Base-by-base conservation (phyloP, 2,888 invertebrate genomes). In the Pherbina coryleti region DNA sequence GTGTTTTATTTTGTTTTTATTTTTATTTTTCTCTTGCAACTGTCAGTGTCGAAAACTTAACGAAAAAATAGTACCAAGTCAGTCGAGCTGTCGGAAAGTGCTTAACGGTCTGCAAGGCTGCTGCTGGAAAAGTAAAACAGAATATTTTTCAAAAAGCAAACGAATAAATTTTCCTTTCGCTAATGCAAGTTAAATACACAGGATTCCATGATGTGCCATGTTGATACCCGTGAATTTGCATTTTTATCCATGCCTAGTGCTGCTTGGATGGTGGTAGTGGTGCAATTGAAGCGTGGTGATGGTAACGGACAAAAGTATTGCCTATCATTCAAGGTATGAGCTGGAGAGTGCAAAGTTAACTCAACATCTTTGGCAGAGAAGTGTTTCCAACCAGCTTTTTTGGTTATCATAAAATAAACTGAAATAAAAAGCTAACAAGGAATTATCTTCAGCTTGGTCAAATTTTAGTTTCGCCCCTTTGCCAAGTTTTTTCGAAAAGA, bases 151-250 rank as follows among this genome's bases (percentile, higher is more conserved):
- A 25, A 34, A 55, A 55, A 31, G 34, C 53, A 71, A n/a, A 51
- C 51, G 25, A 25, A 53, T 55, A 71, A 71, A 71, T 67, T 55
- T 71, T 34, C 67, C 71, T 17, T 55, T 31, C 55, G 22, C 71
- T 55, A 71, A 34, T 71, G 55, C 71, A 51, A 71, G 71, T 71
- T 71, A 71, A 71, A 34, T 71, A 71, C 55, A 71, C 28, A 34
- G 71, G 55, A 53, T 71, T 71, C 19, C n/a, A 22, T 49, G 44
- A 49, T 14, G 49, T 31, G 67, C 44, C 44, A 44, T 19, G 22
- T 60, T 60, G 22, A 60, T 60, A 28, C 57, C 31, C 53, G 55
- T 28, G 53, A 14, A 34, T 71, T 70, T 70, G 31, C 71, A 71
- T 71, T 53, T 53, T 55, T 34, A 71, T 71, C 71, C 34, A 55